Conservation (phyloP, 2,113 vertebrate species). For the Charina bottae region DNA sequence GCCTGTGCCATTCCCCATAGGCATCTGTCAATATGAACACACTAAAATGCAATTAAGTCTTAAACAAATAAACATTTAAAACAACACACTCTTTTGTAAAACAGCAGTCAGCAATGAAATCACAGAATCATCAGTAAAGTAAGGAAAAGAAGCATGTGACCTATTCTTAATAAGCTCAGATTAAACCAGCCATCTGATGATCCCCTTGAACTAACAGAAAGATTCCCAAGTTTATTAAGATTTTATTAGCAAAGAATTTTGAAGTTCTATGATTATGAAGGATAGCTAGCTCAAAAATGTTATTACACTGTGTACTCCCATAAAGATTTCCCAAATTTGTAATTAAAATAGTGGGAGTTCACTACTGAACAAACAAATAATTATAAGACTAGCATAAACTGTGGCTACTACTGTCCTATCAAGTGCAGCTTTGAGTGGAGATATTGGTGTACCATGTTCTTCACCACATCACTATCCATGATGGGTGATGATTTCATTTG, state of each 20-base stretch:
- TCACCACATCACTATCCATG: no score
- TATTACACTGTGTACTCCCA: neutral
- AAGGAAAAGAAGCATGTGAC: neutral
- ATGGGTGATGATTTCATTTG: no score
- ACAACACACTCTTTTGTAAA: neutral
- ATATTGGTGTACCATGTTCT: no score
- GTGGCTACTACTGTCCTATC: neutral
- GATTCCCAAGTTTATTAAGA: neutral
- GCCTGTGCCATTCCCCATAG: neutral
- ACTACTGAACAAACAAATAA: neutral
- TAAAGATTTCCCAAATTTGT: neutral
- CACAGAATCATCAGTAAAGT: neutral
- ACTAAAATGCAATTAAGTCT: neutral
- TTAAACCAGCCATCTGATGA: neutral
- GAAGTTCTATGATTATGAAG: neutral
- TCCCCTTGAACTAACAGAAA: neutral
- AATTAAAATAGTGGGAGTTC: neutral
- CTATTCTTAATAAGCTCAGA: neutral
- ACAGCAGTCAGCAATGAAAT: neutral
- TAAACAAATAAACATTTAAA: neutral
- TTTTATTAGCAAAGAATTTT: neutral
- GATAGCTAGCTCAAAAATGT: neutral
- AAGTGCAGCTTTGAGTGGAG: no score
- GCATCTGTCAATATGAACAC: neutral
- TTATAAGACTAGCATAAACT: neutral